Evolutionary conservation across 2,113 vertebrate genomes (phyloP), one percentile per base, ranked within the genome.

Genomic region (Indicator maculatus): DNA sequence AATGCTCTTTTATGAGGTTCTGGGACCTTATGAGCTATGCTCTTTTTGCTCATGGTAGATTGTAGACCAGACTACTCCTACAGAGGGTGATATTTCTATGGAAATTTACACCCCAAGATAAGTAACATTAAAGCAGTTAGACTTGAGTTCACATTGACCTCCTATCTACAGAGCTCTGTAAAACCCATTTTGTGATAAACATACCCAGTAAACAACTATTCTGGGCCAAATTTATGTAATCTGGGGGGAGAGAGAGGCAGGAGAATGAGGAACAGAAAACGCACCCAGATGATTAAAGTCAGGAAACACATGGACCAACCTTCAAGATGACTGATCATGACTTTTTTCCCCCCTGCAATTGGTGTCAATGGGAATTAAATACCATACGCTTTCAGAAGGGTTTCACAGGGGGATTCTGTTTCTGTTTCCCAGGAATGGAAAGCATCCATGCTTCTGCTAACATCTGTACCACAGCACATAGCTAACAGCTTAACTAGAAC

Each of bases 251-350:
- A 81, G 63, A 79, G 20, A 45, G 28, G 67, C 91, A 91, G 61
- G 55, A 50, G 36, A 83, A 90, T 17, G 44, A 88, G 63, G 92
- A 96, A 95, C 38, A 92, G 89, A 91, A 91, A 93, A 77, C 27
- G 69, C 24, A 76, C 8, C 9, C 47, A 52, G 50, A 50, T 7
- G 59, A 56, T n/a, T 67, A 41, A 67, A 63, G 10, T 66, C 81
- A 76, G 53, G 41, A 61, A 41, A 72, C 12, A 79, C 12, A 64
- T 33, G 9, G 45, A 88, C 71, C 24, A 63, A 20, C 6, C 30
- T 66, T 33, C 30, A 91, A 50, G 28, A 74, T 65, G 53, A 89
- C 71, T 79, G 38, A 83, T 84, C 12, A 58, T 15, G 28, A 27
- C 31, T 47, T 65, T 52, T 59, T 73, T 21, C 1, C 9, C 2